Evolutionary conservation across 1,140 invertebrate genomes (phyloP), one percentile per base, ranked within the genome.

Genomic region (Drosophila chauvacae): DNA sequence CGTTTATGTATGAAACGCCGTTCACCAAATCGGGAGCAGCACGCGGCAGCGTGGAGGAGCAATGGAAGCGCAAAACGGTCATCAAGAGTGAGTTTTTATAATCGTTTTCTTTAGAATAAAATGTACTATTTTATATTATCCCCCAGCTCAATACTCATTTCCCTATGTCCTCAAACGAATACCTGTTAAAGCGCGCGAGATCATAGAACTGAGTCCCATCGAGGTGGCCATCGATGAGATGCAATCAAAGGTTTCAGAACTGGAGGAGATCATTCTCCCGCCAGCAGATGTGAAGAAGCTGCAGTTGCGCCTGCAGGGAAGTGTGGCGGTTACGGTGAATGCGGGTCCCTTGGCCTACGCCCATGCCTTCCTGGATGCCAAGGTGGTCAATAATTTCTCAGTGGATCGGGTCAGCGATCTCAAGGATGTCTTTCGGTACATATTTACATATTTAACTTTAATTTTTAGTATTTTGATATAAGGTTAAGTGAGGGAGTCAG

Each of bases 141-240:
- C 6, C 28, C 7, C 91, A 97, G 96, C 97, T 10, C 94, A 95
- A 86, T 96, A 96, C 91, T 95, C 95, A 56, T 98, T 99, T 93
- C 98, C 98, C 0, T 98, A 98, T 92, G 96, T 98, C 2, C 97
- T 97, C 76, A 98, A 98, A 90, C 95, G 98, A 11, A 96, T 98
- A 65, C 93, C 94, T 48, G 96, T 98, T 3, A 93, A 94, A 70
- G 93, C 96, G n/a, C 94, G 95, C 81, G 94, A 95, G 83, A 95
- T 96, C 58, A 94, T 96, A 68, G 97, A 98, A 92, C 93, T 98
- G 57, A 96, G 95, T 83, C 98, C 98, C 2, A 98, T 99, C 83
- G 97, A 98, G 93, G 97, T 98, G 11, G 98, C 98, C 48, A 95
- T 98, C 47, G 96, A 98, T 91, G 97, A 98, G 93, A 98, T 98